Percentiles rank a stretch among this genome's conserved stretches.
Evolutionary conservation across 1,140 invertebrate species (phyloP).

Genomic region (Trichogramma pretiosum): DNA sequence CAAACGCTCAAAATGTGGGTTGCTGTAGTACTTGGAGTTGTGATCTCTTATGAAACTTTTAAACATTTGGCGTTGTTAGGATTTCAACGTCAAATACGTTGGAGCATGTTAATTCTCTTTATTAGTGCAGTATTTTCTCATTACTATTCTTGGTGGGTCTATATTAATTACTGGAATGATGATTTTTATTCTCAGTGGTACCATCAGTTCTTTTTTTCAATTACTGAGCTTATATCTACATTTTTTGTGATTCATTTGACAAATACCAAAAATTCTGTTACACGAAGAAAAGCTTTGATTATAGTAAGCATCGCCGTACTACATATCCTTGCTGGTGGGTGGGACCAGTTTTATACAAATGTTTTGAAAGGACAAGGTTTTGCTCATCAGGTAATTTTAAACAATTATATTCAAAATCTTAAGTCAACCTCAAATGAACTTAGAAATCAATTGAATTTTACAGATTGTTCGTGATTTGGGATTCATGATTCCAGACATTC

Average conservation of each 20-base stretch:
- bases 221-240: slow-evolving; percentile 67
- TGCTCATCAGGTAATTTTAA: slow-evolving; percentile 53
- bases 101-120: slow-evolving; percentile 64
- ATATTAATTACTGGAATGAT: slow-evolving; percentile 78
- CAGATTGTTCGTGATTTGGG: slow-evolving; percentile 61
- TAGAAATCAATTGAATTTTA: slow-evolving; percentile 1
- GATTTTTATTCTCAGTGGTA: slow-evolving; percentile 70
- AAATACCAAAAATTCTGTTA: slow-evolving; percentile 49
- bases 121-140: slow-evolving; percentile 66
- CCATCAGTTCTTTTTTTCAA: slow-evolving; percentile 66
- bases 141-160: slow-evolving; percentile 78
- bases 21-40: slow-evolving; percentile 55
- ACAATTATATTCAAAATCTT: background rate
- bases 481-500: slow-evolving; percentile 65
- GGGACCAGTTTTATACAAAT: slow-evolving; percentile 69
- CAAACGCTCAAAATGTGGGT: slow-evolving; percentile 73
- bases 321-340: slow-evolving; percentile 63
- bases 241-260: slow-evolving; percentile 53
- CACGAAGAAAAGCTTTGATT: slow-evolving; percentile 53
- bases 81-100: slow-evolving; percentile 49
- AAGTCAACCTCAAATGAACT: background rate
- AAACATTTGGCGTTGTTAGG: slow-evolving; percentile 55
- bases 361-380: slow-evolving; percentile 62
- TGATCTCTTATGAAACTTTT: slow-evolving; percentile 63
- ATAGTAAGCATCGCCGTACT: slow-evolving; percentile 59